phyloP scores from a whole-genome alignment of 2,888 invertebrate species.

The Hypomecis punctinalis region DNA sequence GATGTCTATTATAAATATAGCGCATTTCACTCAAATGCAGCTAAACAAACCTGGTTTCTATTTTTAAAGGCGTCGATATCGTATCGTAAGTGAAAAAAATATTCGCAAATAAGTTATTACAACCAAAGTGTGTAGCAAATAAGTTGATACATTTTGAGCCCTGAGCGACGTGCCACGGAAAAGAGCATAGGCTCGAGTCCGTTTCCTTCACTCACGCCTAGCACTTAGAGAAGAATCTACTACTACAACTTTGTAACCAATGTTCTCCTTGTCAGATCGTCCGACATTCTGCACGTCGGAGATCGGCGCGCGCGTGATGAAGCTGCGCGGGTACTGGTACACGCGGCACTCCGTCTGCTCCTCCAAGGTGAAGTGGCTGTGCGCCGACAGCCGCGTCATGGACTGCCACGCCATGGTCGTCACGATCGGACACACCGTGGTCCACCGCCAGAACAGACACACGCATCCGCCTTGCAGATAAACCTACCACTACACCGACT shows the following conservation, averaged over 20 bases:
- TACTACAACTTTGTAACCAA: neutral
- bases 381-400: conserved; percentile 68
- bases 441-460: conserved; percentile 72
- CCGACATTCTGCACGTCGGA: conserved; percentile 73
- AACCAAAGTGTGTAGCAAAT: too few species aligned
- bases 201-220: too few species aligned
- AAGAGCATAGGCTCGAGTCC: too few species aligned
- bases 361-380: conserved; percentile 75
- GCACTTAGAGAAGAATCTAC: too few species aligned
- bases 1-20: too few species aligned
- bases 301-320: conserved; percentile 74
- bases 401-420: conserved; percentile 75
- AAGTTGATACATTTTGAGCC: too few species aligned
- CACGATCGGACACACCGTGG: conserved; percentile 73
- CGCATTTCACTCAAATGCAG: too few species aligned
- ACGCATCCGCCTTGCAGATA: conserved; percentile 62
- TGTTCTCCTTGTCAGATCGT: conserved; percentile 56
- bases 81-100: too few species aligned
- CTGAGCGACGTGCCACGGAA: too few species aligned
- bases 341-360: conserved; percentile 78
- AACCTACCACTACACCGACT: neutral
- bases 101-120: too few species aligned
- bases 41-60: too few species aligned
- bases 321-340: conserved; percentile 73
- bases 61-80: too few species aligned